Conservation (phyloP, 2,888 invertebrate genomes). For the Ypsolopha sequella region DNA sequence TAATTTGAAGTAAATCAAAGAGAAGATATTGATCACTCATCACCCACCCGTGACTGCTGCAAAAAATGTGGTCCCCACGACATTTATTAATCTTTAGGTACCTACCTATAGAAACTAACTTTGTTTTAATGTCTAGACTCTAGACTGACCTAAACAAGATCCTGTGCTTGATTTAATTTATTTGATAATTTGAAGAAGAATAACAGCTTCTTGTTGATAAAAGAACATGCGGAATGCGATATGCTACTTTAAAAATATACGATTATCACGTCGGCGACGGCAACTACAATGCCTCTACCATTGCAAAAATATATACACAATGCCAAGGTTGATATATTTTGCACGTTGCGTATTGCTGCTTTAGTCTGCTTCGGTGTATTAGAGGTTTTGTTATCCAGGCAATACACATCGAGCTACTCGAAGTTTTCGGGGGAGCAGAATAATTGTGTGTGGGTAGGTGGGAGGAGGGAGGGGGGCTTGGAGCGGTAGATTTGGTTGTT, state of each 20-base stretch:
- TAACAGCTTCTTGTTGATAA: too few relatives aligned
- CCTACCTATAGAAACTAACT: too few relatives aligned
- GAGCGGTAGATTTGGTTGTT: conserved; percentile 65
- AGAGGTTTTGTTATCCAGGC: conserved; percentile 26
- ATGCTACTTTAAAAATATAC: conserved; percentile 43
- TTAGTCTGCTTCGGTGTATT: conserved; percentile 14
- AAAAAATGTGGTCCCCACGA: too few relatives aligned
- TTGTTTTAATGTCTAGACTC: too few relatives aligned
- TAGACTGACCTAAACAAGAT: too few relatives aligned
- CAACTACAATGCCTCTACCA: conserved; percentile 20
- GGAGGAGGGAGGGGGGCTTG: conserved; percentile 40
- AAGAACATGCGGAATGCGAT: conserved; percentile 20
- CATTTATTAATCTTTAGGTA: too few relatives aligned
- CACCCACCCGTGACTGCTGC: too few relatives aligned
- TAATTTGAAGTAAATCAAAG: too few relatives aligned
- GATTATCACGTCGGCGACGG: conserved; percentile 38
- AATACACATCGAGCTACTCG: conserved; percentile 30
- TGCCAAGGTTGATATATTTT: conserved; percentile 3
- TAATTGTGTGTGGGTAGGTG: conserved; percentile 23
- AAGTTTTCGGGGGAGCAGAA: conserved; percentile 16
- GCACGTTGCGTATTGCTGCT: conserved; percentile 32
- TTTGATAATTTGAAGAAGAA: too few relatives aligned
- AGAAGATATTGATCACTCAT: too few relatives aligned
- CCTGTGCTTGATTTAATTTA: too few relatives aligned
- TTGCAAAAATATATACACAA: background rate